Evolutionary conservation across 2,113 vertebrate genomes (phyloP).

Genomic region (Phrynosoma platyrhinos): DNA sequence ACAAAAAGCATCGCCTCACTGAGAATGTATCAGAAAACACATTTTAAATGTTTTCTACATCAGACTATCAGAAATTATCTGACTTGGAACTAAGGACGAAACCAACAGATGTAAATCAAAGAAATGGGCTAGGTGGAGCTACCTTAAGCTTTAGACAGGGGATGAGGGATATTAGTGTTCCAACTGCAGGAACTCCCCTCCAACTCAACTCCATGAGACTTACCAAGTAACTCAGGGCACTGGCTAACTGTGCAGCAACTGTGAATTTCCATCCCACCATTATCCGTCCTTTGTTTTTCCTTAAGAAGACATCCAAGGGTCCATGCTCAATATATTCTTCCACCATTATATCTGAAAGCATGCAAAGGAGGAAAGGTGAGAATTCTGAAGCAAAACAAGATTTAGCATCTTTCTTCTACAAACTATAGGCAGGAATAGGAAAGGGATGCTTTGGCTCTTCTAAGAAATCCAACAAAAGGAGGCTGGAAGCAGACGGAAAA

Average conservation of each 20-base stretch:
- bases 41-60: too few relatives aligned
- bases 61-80: too few relatives aligned
- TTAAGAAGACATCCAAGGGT: conserved; percentile 90
- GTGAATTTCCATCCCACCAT: conserved; percentile 89
- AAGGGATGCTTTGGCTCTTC: neutral
- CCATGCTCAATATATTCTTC: conserved; percentile 93
- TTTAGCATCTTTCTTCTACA: neutral
- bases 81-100: too few relatives aligned
- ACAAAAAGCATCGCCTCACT: too few relatives aligned
- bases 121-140: too few relatives aligned
- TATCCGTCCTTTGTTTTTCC: conserved; percentile 80
- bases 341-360: conserved; percentile 89
- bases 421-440: neutral
- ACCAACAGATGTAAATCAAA: too few relatives aligned
- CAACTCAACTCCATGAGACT: neutral
- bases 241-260: conserved; percentile 91
- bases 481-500: neutral
- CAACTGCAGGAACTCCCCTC: too few relatives aligned
- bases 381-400: neutral
- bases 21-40: too few relatives aligned
- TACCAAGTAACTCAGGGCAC: conserved; percentile 93
- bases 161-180: neutral
- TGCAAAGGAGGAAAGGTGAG: conserved; percentile 2
- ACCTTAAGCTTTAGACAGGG: too few relatives aligned
- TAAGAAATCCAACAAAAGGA: neutral